Evolutionary conservation across 2,888 invertebrate genomes (phyloP).

Genomic region (Chrysomela aeneicollis): DNA sequence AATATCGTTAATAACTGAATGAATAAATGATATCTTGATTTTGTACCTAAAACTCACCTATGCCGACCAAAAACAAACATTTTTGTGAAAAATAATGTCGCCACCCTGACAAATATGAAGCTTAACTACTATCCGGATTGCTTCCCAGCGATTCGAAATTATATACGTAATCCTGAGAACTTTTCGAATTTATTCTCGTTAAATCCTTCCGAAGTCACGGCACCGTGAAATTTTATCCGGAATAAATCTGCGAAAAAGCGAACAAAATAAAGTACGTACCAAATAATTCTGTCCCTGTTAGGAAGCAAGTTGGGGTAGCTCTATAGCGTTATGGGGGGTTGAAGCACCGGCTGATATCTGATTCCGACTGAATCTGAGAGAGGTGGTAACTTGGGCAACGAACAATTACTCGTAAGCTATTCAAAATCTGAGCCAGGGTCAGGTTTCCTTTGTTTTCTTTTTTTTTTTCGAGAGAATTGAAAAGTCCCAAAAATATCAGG

Average conservation of each 20-base stretch:
- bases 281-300: conserved; percentile 43
- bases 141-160: conserved; percentile 7
- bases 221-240: conserved; percentile 47
- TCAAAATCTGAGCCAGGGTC: no score
- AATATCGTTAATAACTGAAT: no score
- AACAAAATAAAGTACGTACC: conserved; percentile 46
- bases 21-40: no score
- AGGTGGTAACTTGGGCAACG: conserved; percentile 54
- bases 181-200: conserved; percentile 31
- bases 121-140: not conserved
- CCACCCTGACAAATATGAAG: not conserved
- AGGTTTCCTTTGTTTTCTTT: no score
- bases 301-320: conserved; percentile 30
- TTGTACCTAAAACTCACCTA: no score
- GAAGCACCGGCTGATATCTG: conserved; percentile 40
- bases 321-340: not conserved
- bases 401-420: no score
- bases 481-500: no score
- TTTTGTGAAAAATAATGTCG: no score
- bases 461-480: no score
- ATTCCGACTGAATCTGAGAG: conserved; percentile 50
- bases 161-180: conserved; percentile 26
- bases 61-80: no score
- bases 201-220: conserved; percentile 29
- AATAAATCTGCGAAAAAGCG: conserved; percentile 35